These are phyloP conservation scores for Heliconius hermathena DNA, from an alignment of 1,140 invertebrate species.

Conservation along the genomic window DNA sequence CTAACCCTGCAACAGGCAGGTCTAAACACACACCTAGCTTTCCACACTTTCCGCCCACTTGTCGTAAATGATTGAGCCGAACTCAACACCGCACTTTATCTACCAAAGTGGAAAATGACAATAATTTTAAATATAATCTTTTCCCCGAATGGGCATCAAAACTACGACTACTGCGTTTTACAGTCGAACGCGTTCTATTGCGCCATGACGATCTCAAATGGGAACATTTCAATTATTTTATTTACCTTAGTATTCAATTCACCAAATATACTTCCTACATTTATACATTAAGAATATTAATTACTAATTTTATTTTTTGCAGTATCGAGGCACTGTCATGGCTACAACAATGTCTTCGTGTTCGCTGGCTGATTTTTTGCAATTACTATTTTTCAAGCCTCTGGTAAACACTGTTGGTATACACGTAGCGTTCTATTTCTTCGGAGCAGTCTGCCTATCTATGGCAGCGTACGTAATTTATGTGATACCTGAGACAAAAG, in stretches of 20 bases:
- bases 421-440: slow-evolving; percentile 67
- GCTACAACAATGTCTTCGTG: slow-evolving; percentile 59
- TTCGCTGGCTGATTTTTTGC: slow-evolving; percentile 55
- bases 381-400: slow-evolving; percentile 67
- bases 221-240: too few species aligned
- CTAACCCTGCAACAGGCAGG: too few species aligned
- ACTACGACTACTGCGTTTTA: too few species aligned
- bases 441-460: slow-evolving; percentile 55
- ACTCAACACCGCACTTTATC: too few species aligned
- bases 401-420: slow-evolving; percentile 57
- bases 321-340: slow-evolving; percentile 70
- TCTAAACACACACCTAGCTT: too few species aligned
- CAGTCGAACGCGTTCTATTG: too few species aligned
- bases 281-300: slow-evolving; percentile 28
- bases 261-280: neutral
- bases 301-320: slow-evolving; percentile 23
- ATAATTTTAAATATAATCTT: too few species aligned
- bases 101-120: too few species aligned
- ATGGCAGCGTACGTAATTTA: slow-evolving; percentile 56
- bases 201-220: too few species aligned
- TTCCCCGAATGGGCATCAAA: too few species aligned
- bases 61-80: too few species aligned
- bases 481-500: slow-evolving; percentile 64
- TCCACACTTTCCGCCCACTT: too few species aligned
- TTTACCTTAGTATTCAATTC: neutral